Evolutionary conservation across 2,113 vertebrate genomes (phyloP), one percentile per base, ranked within the genome.

Genomic region (Podilymbus podiceps): DNA sequence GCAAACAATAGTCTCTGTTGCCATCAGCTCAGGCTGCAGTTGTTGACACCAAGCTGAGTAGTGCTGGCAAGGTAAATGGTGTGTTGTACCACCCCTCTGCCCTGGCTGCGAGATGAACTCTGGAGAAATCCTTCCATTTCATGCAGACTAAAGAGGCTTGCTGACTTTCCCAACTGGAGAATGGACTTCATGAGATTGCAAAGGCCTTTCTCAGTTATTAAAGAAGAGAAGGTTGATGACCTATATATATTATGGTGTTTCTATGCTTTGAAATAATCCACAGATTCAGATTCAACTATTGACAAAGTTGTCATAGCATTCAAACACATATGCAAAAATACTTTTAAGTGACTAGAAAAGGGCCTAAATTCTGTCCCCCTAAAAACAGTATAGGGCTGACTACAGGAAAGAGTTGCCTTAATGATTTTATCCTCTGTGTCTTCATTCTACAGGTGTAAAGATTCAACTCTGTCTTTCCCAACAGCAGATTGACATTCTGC

Each of bases 71-170:
- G 24, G 20, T 15, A 49, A 33, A 5, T 1, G 1, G 3, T 33
- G 27, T 33, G 19, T 33, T 49, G 17, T 8, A 20, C 1, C 3
- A 30, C 3, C 7, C 9, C 15, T 27, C 1, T 1, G 1, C 21
- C 33, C 30, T 35, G 40, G 4, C 25, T 42, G 12, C 2, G 2
- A 8, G 24, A 12, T 52, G 49, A 64, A 11, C 18, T 59, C 22
- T 19, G 28, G 5, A 47, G 21, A 76, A 76, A 88, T 42, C 7
- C 15, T 67, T 71, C 46, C n/a, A 12, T 72, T 44, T 77, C 73
- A 18, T 1, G 17, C 28, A 28, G 15, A 16, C 15, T 46, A 24
- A 66, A 80, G 21, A 81, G 3, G 4, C 6, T 69, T 82, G 3
- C 14, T 69, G 15, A 8, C 35, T 77, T 77, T 66, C 28, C 24